A percentile compares a stretch with the other conserved stretches of the same genome.
Evolutionary conservation across 1,140 invertebrate genomes (phyloP).

Genomic region (Pygmarrhopalites habei): DNA sequence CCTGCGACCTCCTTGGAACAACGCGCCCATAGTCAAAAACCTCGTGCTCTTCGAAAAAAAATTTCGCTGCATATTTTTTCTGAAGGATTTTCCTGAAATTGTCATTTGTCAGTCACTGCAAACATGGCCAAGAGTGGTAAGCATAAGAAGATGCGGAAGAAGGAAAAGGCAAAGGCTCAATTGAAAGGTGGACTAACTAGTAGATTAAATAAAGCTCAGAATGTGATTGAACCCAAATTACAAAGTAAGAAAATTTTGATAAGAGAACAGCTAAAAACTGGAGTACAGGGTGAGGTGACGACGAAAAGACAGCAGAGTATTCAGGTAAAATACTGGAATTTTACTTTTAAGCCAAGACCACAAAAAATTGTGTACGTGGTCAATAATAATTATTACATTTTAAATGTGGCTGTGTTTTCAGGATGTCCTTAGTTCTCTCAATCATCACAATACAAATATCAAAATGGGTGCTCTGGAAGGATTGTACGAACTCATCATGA

Average conservation of each 20-base stretch:
- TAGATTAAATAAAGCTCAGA: constrained; percentile 27
- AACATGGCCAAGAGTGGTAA: constrained; percentile 38
- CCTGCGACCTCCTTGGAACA: too few species aligned
- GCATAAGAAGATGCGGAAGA: constrained; percentile 32
- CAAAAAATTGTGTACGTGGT: background rate
- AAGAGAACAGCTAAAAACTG: constrained; percentile 29
- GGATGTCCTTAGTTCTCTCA: constrained; percentile 27
- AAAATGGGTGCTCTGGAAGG: constrained; percentile 30
- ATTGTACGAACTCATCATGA: constrained; percentile 25
- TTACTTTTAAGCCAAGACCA: background rate
- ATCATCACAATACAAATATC: constrained; percentile 37
- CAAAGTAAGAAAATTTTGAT: constrained; percentile 36
- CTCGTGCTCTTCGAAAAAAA: background rate
- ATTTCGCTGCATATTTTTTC: background rate
- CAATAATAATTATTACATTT: background rate
- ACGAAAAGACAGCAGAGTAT: constrained; percentile 26
- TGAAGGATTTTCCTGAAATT: too few species aligned
- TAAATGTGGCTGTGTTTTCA: constrained; percentile 7
- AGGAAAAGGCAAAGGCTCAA: constrained; percentile 38
- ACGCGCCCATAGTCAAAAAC: too few species aligned
- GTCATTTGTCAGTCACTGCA: too few species aligned
- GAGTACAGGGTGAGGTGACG: constrained; percentile 3
- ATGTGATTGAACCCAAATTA: constrained; percentile 34
- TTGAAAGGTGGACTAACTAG: constrained; percentile 24
- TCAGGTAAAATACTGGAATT: constrained; percentile 12